phyloP scores from a whole-genome alignment of 1,140 invertebrate genomes.

The Venturia canescens region DNA sequence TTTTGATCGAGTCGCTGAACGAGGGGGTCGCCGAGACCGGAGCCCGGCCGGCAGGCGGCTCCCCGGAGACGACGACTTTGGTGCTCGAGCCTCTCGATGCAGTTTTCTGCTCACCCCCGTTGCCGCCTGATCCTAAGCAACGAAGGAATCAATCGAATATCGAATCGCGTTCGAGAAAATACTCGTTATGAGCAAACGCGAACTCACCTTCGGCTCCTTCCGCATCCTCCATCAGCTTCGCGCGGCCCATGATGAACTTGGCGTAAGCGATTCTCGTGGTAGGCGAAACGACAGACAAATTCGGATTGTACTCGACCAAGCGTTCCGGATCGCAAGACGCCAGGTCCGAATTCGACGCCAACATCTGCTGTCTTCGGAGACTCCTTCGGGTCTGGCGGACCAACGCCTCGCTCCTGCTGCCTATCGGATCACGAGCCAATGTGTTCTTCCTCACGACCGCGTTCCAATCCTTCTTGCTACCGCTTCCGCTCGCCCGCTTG shows the following conservation, averaged over 20 bases:
- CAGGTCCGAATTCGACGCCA: slow-evolving; percentile 79
- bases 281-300: slow-evolving; percentile 83
- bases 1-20: slow-evolving; percentile 53
- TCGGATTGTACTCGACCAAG: slow-evolving; percentile 88
- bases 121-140: not conserved
- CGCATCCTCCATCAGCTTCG: slow-evolving; percentile 31
- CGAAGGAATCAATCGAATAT: too few relatives aligned
- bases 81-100: slow-evolving; percentile 53
- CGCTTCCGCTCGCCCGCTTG: slow-evolving; percentile 76
- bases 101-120: not conserved
- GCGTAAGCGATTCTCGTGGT: slow-evolving; percentile 89
- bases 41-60: slow-evolving; percentile 31
- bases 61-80: slow-evolving; percentile 53
- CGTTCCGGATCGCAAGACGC: slow-evolving; percentile 83
- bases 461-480: slow-evolving; percentile 89
- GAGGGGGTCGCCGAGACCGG: not conserved
- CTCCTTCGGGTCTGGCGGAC: slow-evolving; percentile 82
- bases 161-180: not conserved
- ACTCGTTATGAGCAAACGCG: not conserved
- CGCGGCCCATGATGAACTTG: slow-evolving; percentile 88
- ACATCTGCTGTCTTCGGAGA: slow-evolving; percentile 81
- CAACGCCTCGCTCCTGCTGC: slow-evolving; percentile 82
- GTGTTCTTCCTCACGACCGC: slow-evolving; percentile 86
- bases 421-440: slow-evolving; percentile 85
- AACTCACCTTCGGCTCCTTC: slow-evolving; percentile 28